A percentile compares a stretch with the other conserved stretches of the same genome.
Conservation (phyloP, 2,888 invertebrate genomes). For the Criorhina ranunculi region DNA sequence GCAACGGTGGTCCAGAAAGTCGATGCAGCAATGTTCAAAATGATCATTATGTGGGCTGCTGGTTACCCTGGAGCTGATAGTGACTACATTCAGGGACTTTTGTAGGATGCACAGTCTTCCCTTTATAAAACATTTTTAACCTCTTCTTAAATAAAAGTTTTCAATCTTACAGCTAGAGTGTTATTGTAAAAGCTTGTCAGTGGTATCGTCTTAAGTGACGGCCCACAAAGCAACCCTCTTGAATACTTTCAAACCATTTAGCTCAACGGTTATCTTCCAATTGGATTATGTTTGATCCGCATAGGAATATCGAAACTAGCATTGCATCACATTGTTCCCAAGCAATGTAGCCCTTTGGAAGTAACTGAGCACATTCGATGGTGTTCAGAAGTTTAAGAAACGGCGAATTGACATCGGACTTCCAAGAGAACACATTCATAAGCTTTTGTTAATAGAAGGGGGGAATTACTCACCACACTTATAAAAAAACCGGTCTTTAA, state of each 20-base stretch:
- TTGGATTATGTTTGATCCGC: conserved; percentile 82
- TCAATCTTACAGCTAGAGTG: neutral
- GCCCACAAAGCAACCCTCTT: conserved; percentile 84
- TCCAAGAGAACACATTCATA: conserved; percentile 82
- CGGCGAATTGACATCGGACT: conserved; percentile 79
- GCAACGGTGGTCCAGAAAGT: conserved; percentile 83
- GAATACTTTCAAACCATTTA: conserved; percentile 85
- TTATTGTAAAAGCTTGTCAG: conserved; percentile 52
- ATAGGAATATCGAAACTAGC: conserved; percentile 84
- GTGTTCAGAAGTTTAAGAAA: conserved; percentile 85
- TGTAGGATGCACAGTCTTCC: neutral
- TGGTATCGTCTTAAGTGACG: conserved; percentile 79
- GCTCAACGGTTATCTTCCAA: conserved; percentile 86
- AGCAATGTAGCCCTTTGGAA: conserved; percentile 73
- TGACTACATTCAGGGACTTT: conserved; percentile 24
- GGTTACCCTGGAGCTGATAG: conserved; percentile 73
- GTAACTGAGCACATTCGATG: conserved; percentile 84
- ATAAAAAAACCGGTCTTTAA: conserved; percentile 80
- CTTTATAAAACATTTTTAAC: neutral
- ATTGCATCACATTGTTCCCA: conserved; percentile 86
- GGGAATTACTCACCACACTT: conserved; percentile 79
- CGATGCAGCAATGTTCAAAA: conserved; percentile 85
- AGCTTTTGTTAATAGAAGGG: no score
- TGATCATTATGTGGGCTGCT: conserved; percentile 84
- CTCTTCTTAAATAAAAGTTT: conserved; percentile 23